Conservation (phyloP, 1,140 invertebrate species). For the Apis dorsata region DNA sequence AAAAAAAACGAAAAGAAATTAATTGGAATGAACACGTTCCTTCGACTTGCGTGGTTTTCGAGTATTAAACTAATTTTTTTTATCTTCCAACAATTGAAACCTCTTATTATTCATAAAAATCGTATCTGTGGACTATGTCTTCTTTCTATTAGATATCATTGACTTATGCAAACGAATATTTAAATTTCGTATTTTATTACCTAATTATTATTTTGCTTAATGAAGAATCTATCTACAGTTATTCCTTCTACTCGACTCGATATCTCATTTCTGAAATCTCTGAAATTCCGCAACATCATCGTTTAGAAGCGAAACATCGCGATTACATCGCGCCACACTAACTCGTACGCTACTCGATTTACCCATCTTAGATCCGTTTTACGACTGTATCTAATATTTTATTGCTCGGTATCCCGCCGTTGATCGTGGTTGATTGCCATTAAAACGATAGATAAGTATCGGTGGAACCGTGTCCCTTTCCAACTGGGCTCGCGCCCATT, state of each 20-base stretch:
- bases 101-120: too few relatives aligned
- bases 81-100: too few relatives aligned
- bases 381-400: conserved; percentile 26
- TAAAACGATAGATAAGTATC: neutral
- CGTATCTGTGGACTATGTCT: too few relatives aligned
- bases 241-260: neutral
- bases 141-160: too few relatives aligned
- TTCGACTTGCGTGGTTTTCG: too few relatives aligned
- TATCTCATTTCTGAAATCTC: neutral
- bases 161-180: too few relatives aligned
- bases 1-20: too few relatives aligned
- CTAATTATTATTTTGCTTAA: neutral
- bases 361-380: conserved; percentile 9
- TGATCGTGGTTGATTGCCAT: neutral
- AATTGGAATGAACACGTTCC: too few relatives aligned
- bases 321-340: neutral
- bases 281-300: too few relatives aligned
- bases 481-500: too few relatives aligned
- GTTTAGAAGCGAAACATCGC: neutral
- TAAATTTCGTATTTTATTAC: too few relatives aligned
- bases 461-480: neutral
- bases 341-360: neutral
- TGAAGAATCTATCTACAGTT: neutral
- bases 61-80: too few relatives aligned
- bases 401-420: neutral